Evolutionary conservation across 1,140 invertebrate genomes (phyloP), one percentile per base, ranked within the genome.

Genomic region (Probaryconus sp.): DNA sequence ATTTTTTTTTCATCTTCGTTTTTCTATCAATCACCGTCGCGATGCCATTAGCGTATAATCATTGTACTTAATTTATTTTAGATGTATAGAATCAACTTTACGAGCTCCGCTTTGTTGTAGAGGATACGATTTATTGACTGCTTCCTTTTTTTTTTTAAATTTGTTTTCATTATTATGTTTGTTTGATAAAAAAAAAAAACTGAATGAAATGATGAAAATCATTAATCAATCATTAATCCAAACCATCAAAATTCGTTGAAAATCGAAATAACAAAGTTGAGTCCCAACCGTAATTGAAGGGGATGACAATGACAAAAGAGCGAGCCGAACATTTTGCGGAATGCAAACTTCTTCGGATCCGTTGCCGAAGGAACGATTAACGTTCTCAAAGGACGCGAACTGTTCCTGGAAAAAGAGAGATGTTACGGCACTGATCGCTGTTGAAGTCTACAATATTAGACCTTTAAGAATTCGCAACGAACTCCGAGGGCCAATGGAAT

Each of bases 31-130:
- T 60, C 35, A 37, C 53, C 43, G 38, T 72, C 69, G 45, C 48
- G 67, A 70, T 58, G 61, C 71, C 70, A 74, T 50, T 71, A 74
- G 76, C 53, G 38, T n/a, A n/a, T 77, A 69, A 73, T 69, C 69
- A 61, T 70, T 69, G 76, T 78, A 78, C 76, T 78, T 78, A 78
- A 78, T 78, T 78, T 78, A 78, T 78, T 78, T 75, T 75, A 75
- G 71, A 64, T 69, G 45, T 75, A 69, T 61, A 74, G 50, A 61
- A 56, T n/a, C 40, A 65, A 70, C 53, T 47, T 60, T 58, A 55
- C 63, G 63, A 60, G 56, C 69, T 70, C 47, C 42, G 60, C 64
- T 64, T 45, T 60, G 21, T 64, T 28, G 56, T 16, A n/a, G n/a
- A n/a, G n/a, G 47, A 55, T 28, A 60, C 38, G 28, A 51, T 55